These are phyloP conservation scores for Darevskia mixta DNA, from an alignment of 2,797 vertebrate genomes.

Conservation along the genomic window DNA sequence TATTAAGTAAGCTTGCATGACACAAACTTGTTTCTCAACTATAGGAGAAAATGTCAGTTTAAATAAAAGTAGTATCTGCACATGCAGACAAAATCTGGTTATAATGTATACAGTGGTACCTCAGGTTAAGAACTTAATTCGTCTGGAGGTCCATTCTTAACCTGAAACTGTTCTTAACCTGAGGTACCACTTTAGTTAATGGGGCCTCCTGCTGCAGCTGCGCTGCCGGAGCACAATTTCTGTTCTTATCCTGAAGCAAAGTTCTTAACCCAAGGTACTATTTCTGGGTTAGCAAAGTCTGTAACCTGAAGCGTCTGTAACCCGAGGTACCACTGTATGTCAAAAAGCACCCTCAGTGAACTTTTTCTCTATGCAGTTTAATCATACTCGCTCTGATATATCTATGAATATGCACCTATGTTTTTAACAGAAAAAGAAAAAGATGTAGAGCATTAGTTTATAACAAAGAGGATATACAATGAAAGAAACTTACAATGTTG, in stretches of 20 bases:
- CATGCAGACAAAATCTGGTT: not conserved
- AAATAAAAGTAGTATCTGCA: not conserved
- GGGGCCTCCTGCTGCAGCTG: too few relatives aligned
- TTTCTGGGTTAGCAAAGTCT: too few relatives aligned
- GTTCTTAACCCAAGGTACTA: too few relatives aligned
- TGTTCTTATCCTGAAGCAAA: too few relatives aligned
- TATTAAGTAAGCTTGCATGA: not conserved
- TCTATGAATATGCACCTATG: not conserved
- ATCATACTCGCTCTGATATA: not conserved
- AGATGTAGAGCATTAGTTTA: not conserved
- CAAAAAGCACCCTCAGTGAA: not conserved
- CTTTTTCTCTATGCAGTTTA: not conserved
- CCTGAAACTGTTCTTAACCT: too few relatives aligned
- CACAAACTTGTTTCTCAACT: not conserved
- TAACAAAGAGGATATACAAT: not conserved
- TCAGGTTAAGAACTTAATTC: too few relatives aligned
- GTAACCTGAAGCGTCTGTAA: too few relatives aligned
- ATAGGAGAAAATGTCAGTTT: not conserved
- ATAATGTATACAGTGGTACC: not conserved
- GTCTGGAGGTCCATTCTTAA: too few relatives aligned
- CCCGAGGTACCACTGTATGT: not conserved
- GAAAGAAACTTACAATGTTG: conserved; percentile 64
- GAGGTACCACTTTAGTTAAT: too few relatives aligned
- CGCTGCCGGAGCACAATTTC: too few relatives aligned
- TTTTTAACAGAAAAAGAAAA: not conserved